A percentile compares a stretch with the other conserved stretches of the same genome.
phyloP scores from a whole-genome alignment of 2,113 vertebrate species.

The Dipodomys spectabilis region DNA sequence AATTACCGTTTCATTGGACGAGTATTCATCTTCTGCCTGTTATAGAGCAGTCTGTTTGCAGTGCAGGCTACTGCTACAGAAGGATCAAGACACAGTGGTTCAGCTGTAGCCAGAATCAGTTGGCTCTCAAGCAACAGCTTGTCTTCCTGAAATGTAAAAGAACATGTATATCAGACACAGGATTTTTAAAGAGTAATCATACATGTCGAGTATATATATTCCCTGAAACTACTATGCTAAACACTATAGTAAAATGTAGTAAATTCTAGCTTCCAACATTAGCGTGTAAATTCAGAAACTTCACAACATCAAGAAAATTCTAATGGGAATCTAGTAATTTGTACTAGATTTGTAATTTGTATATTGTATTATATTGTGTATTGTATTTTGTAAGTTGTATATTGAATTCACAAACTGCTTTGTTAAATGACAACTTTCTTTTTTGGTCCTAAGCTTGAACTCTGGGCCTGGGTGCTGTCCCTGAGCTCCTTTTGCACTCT shows the following conservation, averaged over 20 bases:
- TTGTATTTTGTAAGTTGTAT: too few relatives aligned
- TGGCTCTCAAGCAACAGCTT: conserved; percentile 98
- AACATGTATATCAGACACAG: neutral
- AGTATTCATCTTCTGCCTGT: conserved; percentile 99
- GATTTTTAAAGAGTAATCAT: neutral
- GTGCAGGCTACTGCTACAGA: conserved; percentile 97
- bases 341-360: neutral
- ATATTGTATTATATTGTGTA: neutral
- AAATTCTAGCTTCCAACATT: neutral
- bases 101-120: conserved; percentile 96
- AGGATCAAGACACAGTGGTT: conserved; percentile 98
- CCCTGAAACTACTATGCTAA: neutral
- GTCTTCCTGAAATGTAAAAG: conserved; percentile 91
- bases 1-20: conserved; percentile 95
- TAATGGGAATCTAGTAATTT: neutral
- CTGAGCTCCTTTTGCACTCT: neutral
- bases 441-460: too few relatives aligned
- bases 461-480: too few relatives aligned
- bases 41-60: conserved; percentile 96
- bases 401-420: too few relatives aligned
- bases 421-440: too few relatives aligned
- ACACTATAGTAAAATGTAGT: neutral
- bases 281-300: neutral
- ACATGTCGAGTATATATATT: neutral
- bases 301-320: neutral